Conservation (phyloP, 2,113 vertebrate genomes). For the Emydura subglobosa region DNA sequence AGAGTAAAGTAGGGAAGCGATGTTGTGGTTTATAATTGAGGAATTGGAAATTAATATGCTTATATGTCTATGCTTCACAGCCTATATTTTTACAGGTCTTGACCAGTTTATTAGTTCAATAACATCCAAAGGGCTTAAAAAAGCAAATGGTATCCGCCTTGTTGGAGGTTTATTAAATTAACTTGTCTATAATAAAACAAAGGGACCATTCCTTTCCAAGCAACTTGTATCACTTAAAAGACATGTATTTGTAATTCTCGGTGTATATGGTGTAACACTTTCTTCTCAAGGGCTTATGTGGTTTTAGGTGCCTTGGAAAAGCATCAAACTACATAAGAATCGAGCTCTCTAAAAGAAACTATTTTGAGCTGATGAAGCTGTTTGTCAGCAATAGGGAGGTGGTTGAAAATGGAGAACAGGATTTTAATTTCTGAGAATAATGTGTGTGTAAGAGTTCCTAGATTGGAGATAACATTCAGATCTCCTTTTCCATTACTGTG, state of each 20-base stretch:
- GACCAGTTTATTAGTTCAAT: conserved; percentile 70
- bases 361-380: conserved; percentile 43
- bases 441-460: conserved; percentile 24
- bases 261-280: conserved; percentile 56
- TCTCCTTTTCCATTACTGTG: conserved; percentile 26
- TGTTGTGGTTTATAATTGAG: conserved; percentile 59
- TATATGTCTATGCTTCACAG: conserved; percentile 13
- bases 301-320: conserved; percentile 25
- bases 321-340: conserved; percentile 18
- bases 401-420: not conserved
- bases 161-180: conserved; percentile 66
- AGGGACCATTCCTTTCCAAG: conserved; percentile 67
- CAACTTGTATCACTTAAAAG: conserved; percentile 72
- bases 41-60: conserved; percentile 23
- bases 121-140: conserved; percentile 64
- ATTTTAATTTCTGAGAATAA: conserved; percentile 60
- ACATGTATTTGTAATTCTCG: conserved; percentile 59
- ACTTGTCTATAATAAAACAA: conserved; percentile 58
- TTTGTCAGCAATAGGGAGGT: not conserved
- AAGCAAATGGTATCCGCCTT: conserved; percentile 63
- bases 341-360: conserved; percentile 33
- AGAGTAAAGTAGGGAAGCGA: conserved; percentile 54
- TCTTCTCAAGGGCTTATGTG: conserved; percentile 68
- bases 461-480: not conserved
- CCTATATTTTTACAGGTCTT: conserved; percentile 66